Evolutionary conservation across 2,797 vertebrate species (phyloP).

Genomic region (Apogon talboti): DNA sequence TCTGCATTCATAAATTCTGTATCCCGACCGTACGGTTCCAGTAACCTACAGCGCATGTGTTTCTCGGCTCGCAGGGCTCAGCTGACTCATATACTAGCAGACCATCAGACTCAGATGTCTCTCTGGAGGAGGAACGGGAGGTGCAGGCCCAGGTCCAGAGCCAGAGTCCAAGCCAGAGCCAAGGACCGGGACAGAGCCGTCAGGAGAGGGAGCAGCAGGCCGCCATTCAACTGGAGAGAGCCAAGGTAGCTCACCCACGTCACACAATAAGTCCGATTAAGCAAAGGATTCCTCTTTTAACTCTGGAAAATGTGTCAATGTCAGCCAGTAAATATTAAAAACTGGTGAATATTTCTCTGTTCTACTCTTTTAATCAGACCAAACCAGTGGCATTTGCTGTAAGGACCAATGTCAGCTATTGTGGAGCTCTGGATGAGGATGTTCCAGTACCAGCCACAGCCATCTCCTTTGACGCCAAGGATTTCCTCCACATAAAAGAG

Average conservation of each 20-base stretch:
- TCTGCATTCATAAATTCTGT: slow-evolving; percentile 8
- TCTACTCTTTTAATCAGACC: slow-evolving; percentile 73
- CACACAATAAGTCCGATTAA: background rate
- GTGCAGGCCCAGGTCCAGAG: slow-evolving; percentile 86
- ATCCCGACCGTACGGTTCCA: background rate
- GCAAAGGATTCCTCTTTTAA: background rate
- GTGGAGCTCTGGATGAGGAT: slow-evolving; percentile 90
- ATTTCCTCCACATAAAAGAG: slow-evolving; percentile 98
- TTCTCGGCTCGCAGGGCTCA: slow-evolving; percentile 86
- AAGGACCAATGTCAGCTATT: slow-evolving; percentile 94
- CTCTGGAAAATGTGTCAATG: background rate
- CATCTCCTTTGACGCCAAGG: slow-evolving; percentile 95
- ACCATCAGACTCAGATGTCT: slow-evolving; percentile 96
- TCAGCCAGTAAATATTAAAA: background rate
- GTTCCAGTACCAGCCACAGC: slow-evolving; percentile 93
- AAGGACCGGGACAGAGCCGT: slow-evolving; percentile 81
- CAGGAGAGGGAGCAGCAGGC: slow-evolving; percentile 95
- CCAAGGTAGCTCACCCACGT: slow-evolving; percentile 73
- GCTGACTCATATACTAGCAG: slow-evolving; percentile 98
- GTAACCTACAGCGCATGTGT: background rate
- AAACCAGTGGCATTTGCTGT: slow-evolving; percentile 96
- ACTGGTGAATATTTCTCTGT: background rate
- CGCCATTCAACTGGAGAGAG: slow-evolving; percentile 93
- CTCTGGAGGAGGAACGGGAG: slow-evolving; percentile 96
- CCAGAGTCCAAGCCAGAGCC: slow-evolving; percentile 80